Evolutionary conservation across 2,113 vertebrate genomes (phyloP).

Genomic region (Erpornis zantholeuca): DNA sequence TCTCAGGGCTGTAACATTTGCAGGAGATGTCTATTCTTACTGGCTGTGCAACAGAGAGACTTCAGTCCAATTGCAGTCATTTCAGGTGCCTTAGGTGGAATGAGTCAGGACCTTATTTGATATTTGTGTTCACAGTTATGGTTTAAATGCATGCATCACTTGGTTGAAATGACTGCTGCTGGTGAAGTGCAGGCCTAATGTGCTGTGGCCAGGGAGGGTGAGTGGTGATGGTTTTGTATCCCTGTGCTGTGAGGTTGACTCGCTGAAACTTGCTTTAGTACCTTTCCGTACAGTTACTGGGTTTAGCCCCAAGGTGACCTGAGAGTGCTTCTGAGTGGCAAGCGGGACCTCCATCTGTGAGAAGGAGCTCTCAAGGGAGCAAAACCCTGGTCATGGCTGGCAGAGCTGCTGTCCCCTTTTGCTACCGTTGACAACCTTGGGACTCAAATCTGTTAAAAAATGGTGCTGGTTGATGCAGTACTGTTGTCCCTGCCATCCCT

Average conservation of each 20-base stretch:
- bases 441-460: neutral
- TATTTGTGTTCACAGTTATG: neutral
- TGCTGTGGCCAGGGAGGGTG: neutral
- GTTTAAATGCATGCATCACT: neutral
- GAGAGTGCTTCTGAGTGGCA: neutral
- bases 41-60: neutral
- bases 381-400: neutral
- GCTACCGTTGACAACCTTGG: rapidly evolving
- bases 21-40: neutral
- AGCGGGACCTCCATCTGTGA: neutral
- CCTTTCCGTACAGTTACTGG: rapidly evolving
- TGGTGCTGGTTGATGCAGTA: neutral
- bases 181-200: neutral
- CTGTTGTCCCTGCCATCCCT: neutral
- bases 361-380: neutral
- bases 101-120: neutral
- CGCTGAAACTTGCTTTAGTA: neutral
- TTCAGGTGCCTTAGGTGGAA: neutral
- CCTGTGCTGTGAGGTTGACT: neutral
- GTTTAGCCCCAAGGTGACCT: neutral
- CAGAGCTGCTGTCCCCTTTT: neutral
- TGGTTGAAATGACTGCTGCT: neutral
- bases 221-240: neutral
- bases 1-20: neutral
- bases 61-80: neutral